Percentiles rank a stretch among this genome's conserved stretches.
These are phyloP conservation scores for Helicorthomorpha holstii DNA, from an alignment of 1,140 invertebrate genomes.

Conservation along the genomic window DNA sequence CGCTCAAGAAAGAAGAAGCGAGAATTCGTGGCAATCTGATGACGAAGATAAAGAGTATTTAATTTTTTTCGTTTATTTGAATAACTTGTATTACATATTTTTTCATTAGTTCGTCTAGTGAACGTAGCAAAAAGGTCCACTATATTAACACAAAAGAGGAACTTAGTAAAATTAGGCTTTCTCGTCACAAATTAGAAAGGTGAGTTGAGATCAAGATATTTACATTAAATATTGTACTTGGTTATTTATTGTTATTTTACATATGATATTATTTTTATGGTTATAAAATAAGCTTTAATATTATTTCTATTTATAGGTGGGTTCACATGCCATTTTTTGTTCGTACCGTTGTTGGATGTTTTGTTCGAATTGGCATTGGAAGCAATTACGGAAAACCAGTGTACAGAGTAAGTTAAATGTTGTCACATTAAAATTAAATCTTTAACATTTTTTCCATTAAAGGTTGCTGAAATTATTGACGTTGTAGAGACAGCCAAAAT, in stretches of 20 bases:
- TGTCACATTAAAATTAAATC: constrained; percentile 4
- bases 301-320: constrained; percentile 40
- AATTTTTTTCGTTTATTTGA: constrained; percentile 13
- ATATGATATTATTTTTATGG: background rate
- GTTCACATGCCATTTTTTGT: constrained; percentile 93
- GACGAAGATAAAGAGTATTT: constrained; percentile 5
- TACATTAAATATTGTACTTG: too few species aligned
- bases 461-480: constrained; percentile 78
- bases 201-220: too few species aligned
- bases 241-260: background rate
- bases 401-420: constrained; percentile 48
- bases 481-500: constrained; percentile 91
- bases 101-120: constrained; percentile 21
- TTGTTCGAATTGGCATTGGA: constrained; percentile 90
- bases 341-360: constrained; percentile 75
- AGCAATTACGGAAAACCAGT: constrained; percentile 72
- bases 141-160: constrained; percentile 61
- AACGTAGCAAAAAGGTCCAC: constrained; percentile 34
- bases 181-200: constrained; percentile 77
- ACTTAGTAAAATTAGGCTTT: constrained; percentile 70
- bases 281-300: constrained; percentile 4
- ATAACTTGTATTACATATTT: constrained; percentile 25
- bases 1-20: constrained; percentile 5
- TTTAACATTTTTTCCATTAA: background rate
- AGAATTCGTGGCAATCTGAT: constrained; percentile 1